These are phyloP conservation scores for Labeo calbasu DNA, from an alignment of 2,797 vertebrate genomes.

Conservation along the genomic window DNA sequence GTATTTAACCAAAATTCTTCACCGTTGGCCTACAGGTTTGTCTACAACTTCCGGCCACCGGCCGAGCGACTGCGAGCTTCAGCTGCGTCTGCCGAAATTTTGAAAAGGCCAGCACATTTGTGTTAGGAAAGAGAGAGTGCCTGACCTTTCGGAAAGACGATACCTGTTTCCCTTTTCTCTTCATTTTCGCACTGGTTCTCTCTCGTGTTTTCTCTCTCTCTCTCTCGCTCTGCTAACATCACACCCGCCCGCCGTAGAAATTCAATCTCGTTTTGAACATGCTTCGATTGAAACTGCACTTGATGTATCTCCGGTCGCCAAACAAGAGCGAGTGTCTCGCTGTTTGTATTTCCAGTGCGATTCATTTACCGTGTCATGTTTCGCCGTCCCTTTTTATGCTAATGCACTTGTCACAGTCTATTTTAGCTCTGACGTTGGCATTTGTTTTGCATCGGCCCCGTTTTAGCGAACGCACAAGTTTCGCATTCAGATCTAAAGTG, in stretches of 20 bases:
- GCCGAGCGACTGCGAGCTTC: conserved; percentile 39
- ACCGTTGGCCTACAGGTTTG: conserved; percentile 36
- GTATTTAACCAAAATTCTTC: conserved; percentile 21
- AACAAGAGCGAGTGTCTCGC: conserved; percentile 57
- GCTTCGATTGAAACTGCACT: conserved; percentile 43
- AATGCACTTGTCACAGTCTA: conserved; percentile 63
- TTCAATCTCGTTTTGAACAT: conserved; percentile 55
- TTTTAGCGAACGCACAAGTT: conserved; percentile 54
- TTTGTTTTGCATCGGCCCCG: conserved; percentile 59
- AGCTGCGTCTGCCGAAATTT: conserved; percentile 46
- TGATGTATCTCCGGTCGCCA: conserved; percentile 54
- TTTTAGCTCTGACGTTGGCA: conserved; percentile 55
- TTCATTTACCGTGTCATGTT: conserved; percentile 61
- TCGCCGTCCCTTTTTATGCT: conserved; percentile 56
- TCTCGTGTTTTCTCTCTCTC: conserved; percentile 31
- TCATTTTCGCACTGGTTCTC: conserved; percentile 45
- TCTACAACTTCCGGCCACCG: conserved; percentile 1
- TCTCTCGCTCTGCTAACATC: conserved; percentile 18
- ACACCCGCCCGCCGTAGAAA: conserved; percentile 43
- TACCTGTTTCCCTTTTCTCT: conserved; percentile 56
- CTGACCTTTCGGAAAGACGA: conserved; percentile 65
- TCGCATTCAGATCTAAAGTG: conserved; percentile 55
- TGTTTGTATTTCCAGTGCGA: conserved; percentile 61
- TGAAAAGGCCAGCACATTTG: conserved; percentile 65
- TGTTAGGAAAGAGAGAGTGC: conserved; percentile 46